These are phyloP conservation scores for Dendroctonus valens DNA, from an alignment of 1,140 invertebrate genomes.

Conservation along the genomic window DNA sequence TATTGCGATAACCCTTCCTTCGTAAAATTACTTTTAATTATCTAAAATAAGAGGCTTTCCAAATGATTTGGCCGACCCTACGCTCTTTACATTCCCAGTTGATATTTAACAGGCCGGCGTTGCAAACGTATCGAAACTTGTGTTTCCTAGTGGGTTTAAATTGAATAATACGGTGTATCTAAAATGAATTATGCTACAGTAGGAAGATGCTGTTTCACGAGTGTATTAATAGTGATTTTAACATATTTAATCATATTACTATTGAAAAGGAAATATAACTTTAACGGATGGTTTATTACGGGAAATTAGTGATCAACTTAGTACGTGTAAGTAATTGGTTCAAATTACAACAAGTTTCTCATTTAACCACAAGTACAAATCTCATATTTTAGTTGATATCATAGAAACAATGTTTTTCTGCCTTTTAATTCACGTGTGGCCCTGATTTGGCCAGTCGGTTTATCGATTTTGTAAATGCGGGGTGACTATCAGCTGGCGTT, in stretches of 20 bases:
- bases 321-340: conserved; percentile 31
- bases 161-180: background rate
- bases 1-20: conserved; percentile 9
- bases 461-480: conserved; percentile 20
- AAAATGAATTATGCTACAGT: conserved; percentile 37
- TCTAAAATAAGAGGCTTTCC: conserved; percentile 8
- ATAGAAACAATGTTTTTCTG: conserved; percentile 11
- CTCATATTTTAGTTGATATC: conserved; percentile 2
- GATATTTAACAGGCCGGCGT: background rate
- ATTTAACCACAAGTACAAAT: conserved; percentile 10
- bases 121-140: background rate
- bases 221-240: conserved; percentile 44
- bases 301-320: conserved; percentile 31
- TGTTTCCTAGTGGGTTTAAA: conserved; percentile 4
- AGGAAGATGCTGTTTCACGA: conserved; percentile 46
- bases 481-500: conserved; percentile 20
- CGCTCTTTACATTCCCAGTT: conserved; percentile 4
- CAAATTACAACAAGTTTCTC: conserved; percentile 21
- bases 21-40: conserved; percentile 12
- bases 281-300: conserved; percentile 40
- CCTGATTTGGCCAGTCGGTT: conserved; percentile 19
- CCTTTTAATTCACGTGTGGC: conserved; percentile 15
- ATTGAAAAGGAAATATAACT: conserved; percentile 48
- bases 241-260: conserved; percentile 46
- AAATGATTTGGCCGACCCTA: conserved; percentile 11